Conservation (phyloP, 1,140 invertebrate genomes). For the Rhizoglyphus robini region DNA sequence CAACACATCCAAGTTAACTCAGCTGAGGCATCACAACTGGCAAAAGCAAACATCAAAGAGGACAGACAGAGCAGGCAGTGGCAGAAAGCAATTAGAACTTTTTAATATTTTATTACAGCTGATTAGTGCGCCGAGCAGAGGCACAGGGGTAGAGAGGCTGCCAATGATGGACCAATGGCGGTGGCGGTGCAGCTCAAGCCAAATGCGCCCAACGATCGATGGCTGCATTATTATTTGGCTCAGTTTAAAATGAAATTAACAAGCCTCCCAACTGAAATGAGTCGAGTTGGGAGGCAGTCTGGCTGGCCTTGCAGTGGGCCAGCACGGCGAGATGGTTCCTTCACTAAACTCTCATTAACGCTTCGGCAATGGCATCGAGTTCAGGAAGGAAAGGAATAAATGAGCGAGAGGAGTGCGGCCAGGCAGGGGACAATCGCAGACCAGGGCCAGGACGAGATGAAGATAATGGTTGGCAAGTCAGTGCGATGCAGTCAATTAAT, state of each 20-base stretch:
- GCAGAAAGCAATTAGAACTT: conserved; percentile 9
- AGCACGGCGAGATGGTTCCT: neutral
- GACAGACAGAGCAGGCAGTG: neutral
- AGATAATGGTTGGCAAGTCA: neutral
- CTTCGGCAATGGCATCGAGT: conserved; percentile 10
- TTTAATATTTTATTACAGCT: conserved; percentile 14
- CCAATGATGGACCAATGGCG: neutral
- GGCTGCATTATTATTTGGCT: neutral
- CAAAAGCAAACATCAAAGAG: too few relatives aligned
- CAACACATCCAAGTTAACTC: neutral
- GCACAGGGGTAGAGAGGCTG: neutral
- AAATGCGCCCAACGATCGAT: conserved; percentile 10
- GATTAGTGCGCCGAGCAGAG: conserved; percentile 2
- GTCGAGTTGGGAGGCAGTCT: neutral
- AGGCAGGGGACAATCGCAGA: neutral
- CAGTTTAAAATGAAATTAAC: conserved; percentile 15
- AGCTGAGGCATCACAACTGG: too few relatives aligned
- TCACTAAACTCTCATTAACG: conserved; percentile 12
- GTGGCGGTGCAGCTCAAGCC: too few relatives aligned
- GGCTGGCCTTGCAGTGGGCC: neutral
- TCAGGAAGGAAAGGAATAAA: conserved; percentile 14
- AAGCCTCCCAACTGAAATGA: neutral
- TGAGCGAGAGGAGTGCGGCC: neutral
- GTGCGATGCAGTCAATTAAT: neutral
- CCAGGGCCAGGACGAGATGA: neutral